These are phyloP conservation scores for Spicauda simplicius DNA, from an alignment of 2,888 invertebrate genomes.

Conservation along the genomic window DNA sequence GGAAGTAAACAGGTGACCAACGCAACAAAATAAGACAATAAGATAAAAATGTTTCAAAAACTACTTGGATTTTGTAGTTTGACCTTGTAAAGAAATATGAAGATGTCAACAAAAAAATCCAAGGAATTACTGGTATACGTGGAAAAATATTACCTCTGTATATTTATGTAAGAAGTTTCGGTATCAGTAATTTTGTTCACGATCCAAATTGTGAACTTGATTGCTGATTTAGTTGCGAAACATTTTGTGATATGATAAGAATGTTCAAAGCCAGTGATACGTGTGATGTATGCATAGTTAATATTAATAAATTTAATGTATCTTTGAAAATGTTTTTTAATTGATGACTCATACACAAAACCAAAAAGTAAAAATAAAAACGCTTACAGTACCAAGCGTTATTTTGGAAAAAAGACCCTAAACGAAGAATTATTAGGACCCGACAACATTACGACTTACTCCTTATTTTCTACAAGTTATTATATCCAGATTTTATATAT, in stretches of 20 bases:
- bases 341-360: neutral
- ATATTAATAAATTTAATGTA: conserved; percentile 44
- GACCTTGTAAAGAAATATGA: conserved; percentile 10
- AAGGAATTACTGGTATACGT: conserved; percentile 35
- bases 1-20: conserved; percentile 29
- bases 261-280: conserved; percentile 46
- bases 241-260: conserved; percentile 44
- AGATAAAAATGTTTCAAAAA: conserved; percentile 25
- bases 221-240: conserved; percentile 54
- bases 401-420: too few species aligned
- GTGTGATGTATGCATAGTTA: conserved; percentile 48
- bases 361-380: too few species aligned
- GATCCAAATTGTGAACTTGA: conserved; percentile 74
- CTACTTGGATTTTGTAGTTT: conserved; percentile 8
- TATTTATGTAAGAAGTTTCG: conserved; percentile 27
- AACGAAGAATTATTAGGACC: too few species aligned
- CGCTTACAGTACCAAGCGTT: too few species aligned
- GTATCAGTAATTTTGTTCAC: conserved; percentile 69
- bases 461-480: too few species aligned
- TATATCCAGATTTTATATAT: too few species aligned
- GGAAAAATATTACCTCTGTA: conserved; percentile 27
- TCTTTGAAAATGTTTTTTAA: conserved; percentile 7
- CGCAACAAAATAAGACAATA: neutral
- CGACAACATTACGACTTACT: too few species aligned
- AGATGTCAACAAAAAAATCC: conserved; percentile 14